Evolutionary conservation across 2,797 vertebrate species (phyloP), one percentile per base, ranked within the genome.

Genomic region (Myripristis jacobus): DNA sequence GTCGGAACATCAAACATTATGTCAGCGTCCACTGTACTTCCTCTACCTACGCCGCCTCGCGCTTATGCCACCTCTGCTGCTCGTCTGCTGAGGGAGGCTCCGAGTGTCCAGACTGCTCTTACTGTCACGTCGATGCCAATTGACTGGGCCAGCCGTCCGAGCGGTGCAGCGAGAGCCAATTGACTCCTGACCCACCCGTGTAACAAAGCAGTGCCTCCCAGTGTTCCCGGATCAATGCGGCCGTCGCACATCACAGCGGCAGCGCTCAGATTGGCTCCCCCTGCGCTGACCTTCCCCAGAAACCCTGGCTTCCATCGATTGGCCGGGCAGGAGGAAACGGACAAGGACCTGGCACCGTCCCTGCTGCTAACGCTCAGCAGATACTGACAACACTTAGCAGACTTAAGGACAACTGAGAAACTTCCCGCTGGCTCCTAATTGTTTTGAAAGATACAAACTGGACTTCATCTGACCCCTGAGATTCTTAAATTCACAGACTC

Each of bases 201-300:
- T 73, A 84, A 82, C 87, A 83, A 88, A 87, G 79, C 77, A 70
- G 66, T 55, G 85, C 81, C 87, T 88, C 84, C 76, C 47, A 67
- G 80, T 82, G 82, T 90, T 89, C 69, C 59, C 46, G 67, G 78
- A 94, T 93, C 88, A 87, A 94, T 94, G 87, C 29, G 69, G 82
- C 76, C 51, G 38, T 83, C 77, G 84, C 36, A 48, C 80, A 78
- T 75, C 79, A 70, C 84, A 75, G 34, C 64, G 18, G 62, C 65
- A 16, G 48, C 18, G 64, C 81, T 87, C 78, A 81, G 83, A 87
- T 86, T 82, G 86, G 80, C 85, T 89, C 36, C 86, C 80, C 85
- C 74, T 81, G 44, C 0, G 71, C 73, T 90, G 90, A 89, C 89
- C 89, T 84, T 70, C 73, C 79, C 0, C 2, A 75, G 3, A 78